Conservation (phyloP, 2,888 invertebrate species). For the Hydraecia micacea region DNA sequence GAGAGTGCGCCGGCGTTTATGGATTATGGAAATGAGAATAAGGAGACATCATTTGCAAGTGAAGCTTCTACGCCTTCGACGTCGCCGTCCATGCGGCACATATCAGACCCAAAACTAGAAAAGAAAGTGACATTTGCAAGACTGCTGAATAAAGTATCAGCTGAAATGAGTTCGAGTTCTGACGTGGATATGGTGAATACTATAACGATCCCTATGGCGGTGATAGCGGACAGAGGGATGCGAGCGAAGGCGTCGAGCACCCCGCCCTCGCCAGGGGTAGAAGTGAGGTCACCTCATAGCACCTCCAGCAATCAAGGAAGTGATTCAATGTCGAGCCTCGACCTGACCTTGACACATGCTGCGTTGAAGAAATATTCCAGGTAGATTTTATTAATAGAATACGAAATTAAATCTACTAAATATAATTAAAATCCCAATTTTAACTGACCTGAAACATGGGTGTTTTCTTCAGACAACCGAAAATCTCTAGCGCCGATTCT, state of each 20-base stretch:
- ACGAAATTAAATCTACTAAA: not conserved
- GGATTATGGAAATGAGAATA: constrained; percentile 87
- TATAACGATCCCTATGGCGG: constrained; percentile 87
- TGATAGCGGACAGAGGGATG: constrained; percentile 83
- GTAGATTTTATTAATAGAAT: constrained; percentile 63
- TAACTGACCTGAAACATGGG: constrained; percentile 6
- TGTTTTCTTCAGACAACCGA: constrained; percentile 86
- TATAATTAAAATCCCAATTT: constrained; percentile 5
- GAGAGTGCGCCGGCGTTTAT: constrained; percentile 88
- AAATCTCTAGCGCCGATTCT: constrained; percentile 94
- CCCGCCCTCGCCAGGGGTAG: constrained; percentile 92
- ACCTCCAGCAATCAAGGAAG: constrained; percentile 94
- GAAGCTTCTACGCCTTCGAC: constrained; percentile 88
- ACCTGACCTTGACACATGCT: constrained; percentile 91
- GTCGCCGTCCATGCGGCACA: constrained; percentile 89
- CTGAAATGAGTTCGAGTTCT: constrained; percentile 94
- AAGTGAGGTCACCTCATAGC: constrained; percentile 91
- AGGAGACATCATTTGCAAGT: constrained; percentile 91
- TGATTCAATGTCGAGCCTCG: constrained; percentile 94
- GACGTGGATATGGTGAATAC: constrained; percentile 91
- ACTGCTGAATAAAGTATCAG: constrained; percentile 93
- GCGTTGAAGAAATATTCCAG: constrained; percentile 90
- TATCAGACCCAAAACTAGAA: constrained; percentile 93
- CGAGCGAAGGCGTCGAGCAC: constrained; percentile 87
- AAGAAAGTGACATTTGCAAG: constrained; percentile 95